phyloP scores from a whole-genome alignment of 2,113 vertebrate species.

The Equus przewalskii region DNA sequence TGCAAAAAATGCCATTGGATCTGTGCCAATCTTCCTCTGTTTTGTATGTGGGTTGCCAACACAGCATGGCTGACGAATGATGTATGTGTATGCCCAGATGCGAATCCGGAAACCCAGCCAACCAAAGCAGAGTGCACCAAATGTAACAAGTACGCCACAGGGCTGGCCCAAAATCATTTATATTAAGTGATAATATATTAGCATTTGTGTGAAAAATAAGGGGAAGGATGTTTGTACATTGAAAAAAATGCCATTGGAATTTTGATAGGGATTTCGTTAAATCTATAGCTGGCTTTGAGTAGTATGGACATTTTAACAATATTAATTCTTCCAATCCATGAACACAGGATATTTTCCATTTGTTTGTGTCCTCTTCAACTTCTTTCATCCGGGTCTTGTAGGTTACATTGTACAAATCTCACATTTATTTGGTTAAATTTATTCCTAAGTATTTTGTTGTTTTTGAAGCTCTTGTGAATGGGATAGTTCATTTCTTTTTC shows the following conservation, averaged over 20 bases:
- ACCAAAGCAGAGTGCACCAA: too few species aligned
- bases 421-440: background rate
- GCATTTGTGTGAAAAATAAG: background rate
- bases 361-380: background rate
- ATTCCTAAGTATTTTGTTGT: background rate
- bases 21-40: too few species aligned
- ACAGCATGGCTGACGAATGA: too few species aligned
- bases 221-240: background rate
- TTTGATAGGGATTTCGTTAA: background rate
- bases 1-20: background rate
- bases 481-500: background rate
- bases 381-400: background rate
- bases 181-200: background rate
- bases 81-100: too few species aligned
- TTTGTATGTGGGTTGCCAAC: too few species aligned
- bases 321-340: background rate
- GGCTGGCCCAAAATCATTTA: too few species aligned
- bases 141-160: too few species aligned
- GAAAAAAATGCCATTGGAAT: background rate
- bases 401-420: background rate
- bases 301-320: background rate
- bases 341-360: background rate
- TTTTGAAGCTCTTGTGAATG: background rate
- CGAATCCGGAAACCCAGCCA: too few species aligned
- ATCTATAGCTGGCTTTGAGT: background rate